Conservation (phyloP, 2,113 vertebrate species). For the Cyprinodon brontotheroides region DNA sequence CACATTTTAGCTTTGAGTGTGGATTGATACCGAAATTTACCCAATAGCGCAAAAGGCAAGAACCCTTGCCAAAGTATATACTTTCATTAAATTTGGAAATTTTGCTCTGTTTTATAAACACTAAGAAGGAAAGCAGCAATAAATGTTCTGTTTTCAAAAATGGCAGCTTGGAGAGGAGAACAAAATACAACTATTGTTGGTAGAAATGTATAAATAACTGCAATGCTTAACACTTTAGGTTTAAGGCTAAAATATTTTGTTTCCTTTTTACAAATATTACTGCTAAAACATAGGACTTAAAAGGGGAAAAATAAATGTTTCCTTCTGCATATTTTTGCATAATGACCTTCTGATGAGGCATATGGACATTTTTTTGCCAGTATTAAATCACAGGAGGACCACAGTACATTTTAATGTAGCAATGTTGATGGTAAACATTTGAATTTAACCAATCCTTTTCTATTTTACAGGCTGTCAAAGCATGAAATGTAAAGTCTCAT, state of each 20-base stretch:
- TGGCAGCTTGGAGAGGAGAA: background rate
- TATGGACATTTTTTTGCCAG: conserved; percentile 19
- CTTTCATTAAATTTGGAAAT: background rate
- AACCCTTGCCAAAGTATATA: too few species aligned
- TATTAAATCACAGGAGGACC: conserved; percentile 17
- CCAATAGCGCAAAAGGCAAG: too few species aligned
- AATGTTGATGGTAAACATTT: conserved; percentile 20
- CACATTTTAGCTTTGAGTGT: too few species aligned
- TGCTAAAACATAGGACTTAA: background rate
- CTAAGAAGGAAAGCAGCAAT: background rate
- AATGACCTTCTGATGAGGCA: conserved; percentile 27
- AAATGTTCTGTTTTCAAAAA: background rate
- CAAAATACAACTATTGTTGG: background rate
- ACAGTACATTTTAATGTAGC: conserved; percentile 20
- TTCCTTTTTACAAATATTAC: background rate
- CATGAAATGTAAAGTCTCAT: conserved; percentile 45
- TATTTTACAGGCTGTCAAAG: conserved; percentile 40
- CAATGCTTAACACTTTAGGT: background rate
- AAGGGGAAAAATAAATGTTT: conserved; percentile 17
- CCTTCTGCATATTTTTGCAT: conserved; percentile 8
- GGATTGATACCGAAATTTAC: too few species aligned
- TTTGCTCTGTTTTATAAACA: background rate
- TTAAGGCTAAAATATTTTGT: background rate
- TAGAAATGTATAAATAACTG: background rate
- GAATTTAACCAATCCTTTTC: conserved; percentile 31